Evolutionary conservation across 2,797 vertebrate genomes (phyloP), one percentile per base, ranked within the genome.

Genomic region (Premnoplex brunnescens): DNA sequence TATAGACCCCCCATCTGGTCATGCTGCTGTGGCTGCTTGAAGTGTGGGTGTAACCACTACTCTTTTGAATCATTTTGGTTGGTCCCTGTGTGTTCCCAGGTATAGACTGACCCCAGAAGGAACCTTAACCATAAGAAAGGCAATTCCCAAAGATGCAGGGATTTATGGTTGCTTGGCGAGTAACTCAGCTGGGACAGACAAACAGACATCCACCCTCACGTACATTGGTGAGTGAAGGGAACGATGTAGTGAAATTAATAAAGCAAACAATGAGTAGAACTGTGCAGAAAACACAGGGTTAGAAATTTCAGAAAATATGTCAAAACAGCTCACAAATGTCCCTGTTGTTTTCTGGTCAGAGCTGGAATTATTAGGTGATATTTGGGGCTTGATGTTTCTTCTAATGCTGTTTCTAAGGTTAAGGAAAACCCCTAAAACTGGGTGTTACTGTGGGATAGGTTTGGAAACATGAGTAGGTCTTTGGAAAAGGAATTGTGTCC

Each of bases 91-190:
- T 77, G 64, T 88, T 78, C 58, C 28, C 96, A 99, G 99, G 92
- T 98, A 99, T 89, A 98, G 98, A 87, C 96, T 99, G 97, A 98
- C 97, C 28, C 95, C 98, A 59, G 98, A 99, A 94, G 99, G 99
- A 24, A 98, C 98, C 14, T 97, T 99, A 94, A 88, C 98, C 62
- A 98, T 99, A 89, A 99, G 96, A 96, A 98, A 98, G 91, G 95
- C 97, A 44, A 71, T 97, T 96, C 96, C 96, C 76, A 99, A 98
- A 93, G 99, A 99, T 88, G 98, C 97, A 90, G 99, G 99, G n/a
- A 67, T 97, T n/a, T 99, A 99, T 54, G 98, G 98, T 79, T 99
- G 99, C 91, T 97, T 99, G 93, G 99, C 98, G 85, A 99, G 98
- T 97, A 99, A 99, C 89, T 93, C 96, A 74, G 99, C 99, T 26